Base-by-base conservation (phyloP, 2,888 invertebrate species). In the Leptodirus hochenwartii region DNA sequence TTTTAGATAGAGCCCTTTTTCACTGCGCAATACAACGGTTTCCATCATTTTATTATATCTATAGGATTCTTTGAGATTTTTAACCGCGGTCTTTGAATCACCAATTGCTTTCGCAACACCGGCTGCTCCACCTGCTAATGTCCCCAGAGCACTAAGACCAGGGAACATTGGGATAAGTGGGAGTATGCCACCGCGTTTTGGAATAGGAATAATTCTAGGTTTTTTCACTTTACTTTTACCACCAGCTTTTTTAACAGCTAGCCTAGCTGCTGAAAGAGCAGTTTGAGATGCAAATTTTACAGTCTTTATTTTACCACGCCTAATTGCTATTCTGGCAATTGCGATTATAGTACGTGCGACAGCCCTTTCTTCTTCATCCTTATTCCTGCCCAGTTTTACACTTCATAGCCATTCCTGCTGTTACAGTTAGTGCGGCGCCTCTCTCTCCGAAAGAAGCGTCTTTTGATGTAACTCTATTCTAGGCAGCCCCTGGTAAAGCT, bases 41-140 rank as follows among this genome's bases (percentile, higher is more conserved):
- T 54, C 53, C 48, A 53, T 51, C n/a, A 35, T 37, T 37, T 41
- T 34, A 37, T 54, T 53, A 34, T 50, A 51, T 4, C 48, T 40
- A 27, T 41, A 30, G 14, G 35, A 39, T 39, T 54, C 50, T 11
- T 38, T 33, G 22, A 49, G 37, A 35, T 44, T 31, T 36, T 46
- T 35, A 42, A 43, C 39, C 6, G 49, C 49, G 27, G 30, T 33
- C 34, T 45, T 47, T 3, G 46, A 41, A 29, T 49, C 41, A 35
- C 47, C 49, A 8, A 49, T 41, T 11, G 49, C 44, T 31, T 47
- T 51, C 3, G 44, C 43, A 16, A 53, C 43, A 29, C 46, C 46
- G 9, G 49, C 43, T 17, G 46, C 47, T 15, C 50, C 50, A 16
- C 51, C 50, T n/a, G 44, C 42, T 34, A 51, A 37, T 20, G 45